Evolutionary conservation across 2,113 vertebrate species (phyloP).

Genomic region (Urocolius indicus): DNA sequence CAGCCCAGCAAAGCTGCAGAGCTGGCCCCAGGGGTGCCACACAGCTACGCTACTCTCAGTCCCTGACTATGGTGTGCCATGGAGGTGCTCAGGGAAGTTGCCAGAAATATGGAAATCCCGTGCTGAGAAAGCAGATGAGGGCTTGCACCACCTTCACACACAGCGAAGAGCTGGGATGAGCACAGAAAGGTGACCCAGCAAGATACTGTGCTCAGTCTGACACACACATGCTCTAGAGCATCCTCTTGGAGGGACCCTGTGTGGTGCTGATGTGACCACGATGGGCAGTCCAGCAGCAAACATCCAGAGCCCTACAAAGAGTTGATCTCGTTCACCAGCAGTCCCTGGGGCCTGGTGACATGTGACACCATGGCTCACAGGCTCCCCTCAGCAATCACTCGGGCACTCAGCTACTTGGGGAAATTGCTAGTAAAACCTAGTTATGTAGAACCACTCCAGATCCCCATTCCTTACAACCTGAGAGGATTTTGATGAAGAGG

Average conservation of each 20-base stretch:
- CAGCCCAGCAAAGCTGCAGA: not conserved
- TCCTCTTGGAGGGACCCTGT: accelerated
- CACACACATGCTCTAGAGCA: not conserved
- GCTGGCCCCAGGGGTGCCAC: accelerated
- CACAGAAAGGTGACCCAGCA: not conserved
- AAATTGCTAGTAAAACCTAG: not conserved
- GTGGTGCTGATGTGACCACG: not conserved
- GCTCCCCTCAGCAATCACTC: not conserved
- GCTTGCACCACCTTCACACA: accelerated
- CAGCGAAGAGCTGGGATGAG: not conserved
- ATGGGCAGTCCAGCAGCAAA: not conserved
- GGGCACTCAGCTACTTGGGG: not conserved
- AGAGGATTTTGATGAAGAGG: not conserved
- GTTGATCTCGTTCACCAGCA: not conserved
- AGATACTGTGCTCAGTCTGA: not conserved
- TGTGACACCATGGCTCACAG: not conserved
- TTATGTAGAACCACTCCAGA: not conserved
- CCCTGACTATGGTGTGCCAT: accelerated
- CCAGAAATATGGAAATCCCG: not conserved
- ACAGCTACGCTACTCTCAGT: not conserved
- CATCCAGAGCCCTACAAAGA: not conserved
- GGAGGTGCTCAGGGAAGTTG: not conserved
- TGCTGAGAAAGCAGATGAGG: not conserved
- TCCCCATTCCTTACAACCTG: not conserved
- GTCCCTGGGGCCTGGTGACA: not conserved